Evolutionary conservation across 2,797 vertebrate genomes (phyloP), one percentile per base, ranked within the genome.

Genomic region (Neosilurus mollespiculum): DNA sequence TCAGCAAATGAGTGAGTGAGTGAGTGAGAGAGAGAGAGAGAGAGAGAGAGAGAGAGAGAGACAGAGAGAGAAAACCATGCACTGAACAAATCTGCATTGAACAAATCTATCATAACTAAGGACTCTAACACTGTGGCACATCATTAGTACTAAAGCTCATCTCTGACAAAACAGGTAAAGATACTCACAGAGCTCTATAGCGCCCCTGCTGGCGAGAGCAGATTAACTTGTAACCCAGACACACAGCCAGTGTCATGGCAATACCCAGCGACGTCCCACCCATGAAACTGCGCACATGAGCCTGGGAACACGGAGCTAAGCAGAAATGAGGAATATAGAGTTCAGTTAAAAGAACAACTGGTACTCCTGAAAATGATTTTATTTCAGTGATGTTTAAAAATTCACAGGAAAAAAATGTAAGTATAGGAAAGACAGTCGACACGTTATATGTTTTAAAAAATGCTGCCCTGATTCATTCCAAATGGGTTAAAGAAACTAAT

Each of bases 171-270:
- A n/a, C n/a, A 53, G 2, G 7, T 53, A 9, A 72, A n/a, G 24
- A 66, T 61, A 84, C 85, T 88, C 64, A 86, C 87, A 86, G 77
- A 73, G 64, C 51, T 71, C 62, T 62, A 81, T 86, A 88, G 18
- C 56, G 77, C 59, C 82, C 81, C 34, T 62, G 53, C 58, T 11
- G 72, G 34, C 20, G 66, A 22, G 69, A 71, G 24, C 78, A 79
- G 16, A 53, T 49, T 16, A 83, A 26, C 69, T 65, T 88, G 78
- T 88, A 83, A 12, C 62, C 69, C 58, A 88, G 69, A 43, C 61
- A 30, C 26, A 67, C 9, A 2, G 61, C 6, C 49, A 87, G 64
- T n/a, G 34, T 66, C 18, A 84, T 14, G 8, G 82, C 37, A 49
- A 86, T 51, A 34, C 81, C 79, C 30, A 86, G 54, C 20, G 73